Percentiles rank a stretch among this genome's conserved stretches.
These are phyloP conservation scores for Chaetodon trifascialis DNA, from an alignment of 2,113 vertebrate species.

Conservation along the genomic window DNA sequence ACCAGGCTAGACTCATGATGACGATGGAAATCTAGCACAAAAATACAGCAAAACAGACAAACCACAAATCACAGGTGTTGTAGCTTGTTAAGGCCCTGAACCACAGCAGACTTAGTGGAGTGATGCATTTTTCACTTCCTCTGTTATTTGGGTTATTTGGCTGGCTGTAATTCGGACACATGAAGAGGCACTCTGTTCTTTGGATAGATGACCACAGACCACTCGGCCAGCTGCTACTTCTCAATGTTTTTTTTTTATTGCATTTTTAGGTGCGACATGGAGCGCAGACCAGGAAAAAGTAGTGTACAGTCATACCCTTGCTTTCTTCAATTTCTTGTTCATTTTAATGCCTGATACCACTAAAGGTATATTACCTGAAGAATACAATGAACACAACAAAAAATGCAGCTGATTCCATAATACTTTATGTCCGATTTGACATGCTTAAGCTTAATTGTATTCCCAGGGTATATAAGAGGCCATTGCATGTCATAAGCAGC, in stretches of 20 bases:
- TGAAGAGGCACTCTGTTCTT: constrained; percentile 56
- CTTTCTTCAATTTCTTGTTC: too few species aligned
- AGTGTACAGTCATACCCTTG: too few species aligned
- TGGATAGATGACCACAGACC: constrained; percentile 56
- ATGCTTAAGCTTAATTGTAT: too few species aligned
- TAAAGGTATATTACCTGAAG: too few species aligned
- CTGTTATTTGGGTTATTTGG: constrained; percentile 61
- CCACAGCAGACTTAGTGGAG: constrained; percentile 48
- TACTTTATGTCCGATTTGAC: too few species aligned
- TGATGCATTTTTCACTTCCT: constrained; percentile 59
- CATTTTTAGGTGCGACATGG: constrained; percentile 31
- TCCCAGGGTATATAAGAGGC: too few species aligned
- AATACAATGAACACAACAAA: too few species aligned
- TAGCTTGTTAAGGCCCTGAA: constrained; percentile 48
- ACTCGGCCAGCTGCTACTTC: constrained; percentile 62
- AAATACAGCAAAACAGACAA: constrained; percentile 53
- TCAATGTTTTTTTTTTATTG: constrained; percentile 15
- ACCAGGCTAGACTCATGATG: constrained; percentile 40
- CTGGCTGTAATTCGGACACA: constrained; percentile 52
- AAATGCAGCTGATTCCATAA: too few species aligned
- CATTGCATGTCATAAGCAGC: too few species aligned
- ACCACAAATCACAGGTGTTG: constrained; percentile 61
- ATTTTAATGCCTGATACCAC: too few species aligned
- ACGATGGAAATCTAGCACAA: constrained; percentile 42
- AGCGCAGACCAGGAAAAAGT: constrained; percentile 1